These are phyloP conservation scores for Oxyura jamaicensis DNA, from an alignment of 2,113 vertebrate species.

Conservation along the genomic window DNA sequence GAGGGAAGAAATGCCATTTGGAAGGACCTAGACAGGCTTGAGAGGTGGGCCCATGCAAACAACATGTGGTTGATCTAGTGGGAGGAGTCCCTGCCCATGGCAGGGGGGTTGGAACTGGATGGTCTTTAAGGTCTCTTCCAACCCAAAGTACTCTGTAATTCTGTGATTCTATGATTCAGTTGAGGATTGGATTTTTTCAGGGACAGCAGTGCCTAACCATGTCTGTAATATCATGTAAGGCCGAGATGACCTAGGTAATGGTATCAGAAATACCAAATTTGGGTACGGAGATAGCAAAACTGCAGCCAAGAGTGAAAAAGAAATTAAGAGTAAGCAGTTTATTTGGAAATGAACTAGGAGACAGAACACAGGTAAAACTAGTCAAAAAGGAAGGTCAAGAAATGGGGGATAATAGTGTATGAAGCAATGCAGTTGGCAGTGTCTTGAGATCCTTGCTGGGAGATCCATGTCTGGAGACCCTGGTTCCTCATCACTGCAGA, in stretches of 20 bases:
- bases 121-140: too few species aligned
- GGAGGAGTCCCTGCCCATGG: too few species aligned
- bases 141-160: too few species aligned
- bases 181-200: neutral
- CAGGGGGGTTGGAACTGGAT: too few species aligned
- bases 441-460: fast-evolving
- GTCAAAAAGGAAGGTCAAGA: neutral
- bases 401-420: neutral
- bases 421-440: neutral
- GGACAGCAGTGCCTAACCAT: neutral
- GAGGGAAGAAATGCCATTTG: too few species aligned
- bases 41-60: too few species aligned
- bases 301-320: neutral
- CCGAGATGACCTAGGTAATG: neutral
- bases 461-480: too few species aligned
- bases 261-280: neutral
- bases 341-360: neutral
- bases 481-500: neutral
- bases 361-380: neutral
- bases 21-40: too few species aligned
- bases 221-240: neutral
- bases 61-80: too few species aligned
- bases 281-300: neutral
- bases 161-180: too few species aligned
- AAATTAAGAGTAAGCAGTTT: neutral